A percentile compares a stretch with the other conserved stretches of the same genome.
Evolutionary conservation across 2,797 vertebrate genomes (phyloP).

Genomic region (Sandelia bainsii): DNA sequence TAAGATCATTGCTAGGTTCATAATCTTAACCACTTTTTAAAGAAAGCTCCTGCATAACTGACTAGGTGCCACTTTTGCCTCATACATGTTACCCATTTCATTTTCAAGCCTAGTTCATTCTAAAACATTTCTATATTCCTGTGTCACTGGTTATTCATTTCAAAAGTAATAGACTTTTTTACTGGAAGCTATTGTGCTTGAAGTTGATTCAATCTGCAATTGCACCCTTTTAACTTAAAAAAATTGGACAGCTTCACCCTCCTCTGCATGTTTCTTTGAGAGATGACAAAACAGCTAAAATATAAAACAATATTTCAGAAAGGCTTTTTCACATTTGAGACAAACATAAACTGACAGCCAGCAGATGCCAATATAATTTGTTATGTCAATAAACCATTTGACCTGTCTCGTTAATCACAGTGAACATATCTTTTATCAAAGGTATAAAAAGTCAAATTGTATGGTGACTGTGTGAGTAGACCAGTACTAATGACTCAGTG

Average conservation of each 20-base stretch:
- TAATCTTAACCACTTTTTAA: background rate
- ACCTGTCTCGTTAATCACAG: background rate
- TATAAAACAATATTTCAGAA: background rate
- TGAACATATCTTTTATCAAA: background rate
- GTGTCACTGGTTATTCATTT: slow-evolving; percentile 15
- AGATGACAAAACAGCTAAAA: slow-evolving; percentile 11
- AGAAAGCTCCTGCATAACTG: background rate
- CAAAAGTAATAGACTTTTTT: slow-evolving; percentile 3
- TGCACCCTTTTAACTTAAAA: background rate
- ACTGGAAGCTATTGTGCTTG: slow-evolving; percentile 11
- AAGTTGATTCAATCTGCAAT: slow-evolving; percentile 37
- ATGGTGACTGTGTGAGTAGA: background rate
- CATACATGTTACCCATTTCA: background rate
- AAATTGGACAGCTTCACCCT: background rate
- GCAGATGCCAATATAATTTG: background rate
- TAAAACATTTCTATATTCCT: slow-evolving; percentile 32
- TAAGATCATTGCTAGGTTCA: background rate
- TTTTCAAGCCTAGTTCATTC: slow-evolving; percentile 23
- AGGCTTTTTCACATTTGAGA: background rate
- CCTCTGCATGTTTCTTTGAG: background rate
- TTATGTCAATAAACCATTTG: slow-evolving; percentile 2
- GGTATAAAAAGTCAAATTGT: background rate
- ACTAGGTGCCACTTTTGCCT: background rate
- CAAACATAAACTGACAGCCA: background rate
- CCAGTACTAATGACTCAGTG: background rate